These are phyloP conservation scores for Neopipo cinnamomea DNA, from an alignment of 2,113 vertebrate species.

Conservation along the genomic window DNA sequence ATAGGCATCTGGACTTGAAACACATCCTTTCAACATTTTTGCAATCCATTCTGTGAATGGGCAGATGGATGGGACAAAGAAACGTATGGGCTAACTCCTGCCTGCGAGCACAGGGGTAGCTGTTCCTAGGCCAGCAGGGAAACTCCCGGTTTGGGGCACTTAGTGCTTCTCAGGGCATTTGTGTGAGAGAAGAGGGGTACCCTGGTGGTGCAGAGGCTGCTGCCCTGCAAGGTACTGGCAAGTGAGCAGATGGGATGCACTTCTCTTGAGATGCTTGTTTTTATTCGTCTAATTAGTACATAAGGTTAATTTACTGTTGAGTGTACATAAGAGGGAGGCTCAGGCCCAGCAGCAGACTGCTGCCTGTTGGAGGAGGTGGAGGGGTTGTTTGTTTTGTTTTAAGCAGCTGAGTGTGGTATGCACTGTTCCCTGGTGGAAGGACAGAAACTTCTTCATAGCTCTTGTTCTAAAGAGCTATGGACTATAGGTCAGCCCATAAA, in stretches of 20 bases:
- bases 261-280: not conserved
- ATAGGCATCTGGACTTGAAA: not conserved
- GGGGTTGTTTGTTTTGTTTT: not conserved
- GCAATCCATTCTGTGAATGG: not conserved
- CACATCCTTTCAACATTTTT: rapidly evolving
- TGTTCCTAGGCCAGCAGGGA: rapidly evolving
- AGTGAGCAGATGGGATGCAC: not conserved
- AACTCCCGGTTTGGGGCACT: rapidly evolving
- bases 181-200: not conserved
- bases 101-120: not conserved
- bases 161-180: not conserved
- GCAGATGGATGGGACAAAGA: not conserved
- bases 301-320: conserved; percentile 16
- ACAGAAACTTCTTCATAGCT: not conserved
- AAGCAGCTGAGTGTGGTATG: not conserved
- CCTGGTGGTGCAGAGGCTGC: not conserved
- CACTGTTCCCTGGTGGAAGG: not conserved
- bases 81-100: not conserved
- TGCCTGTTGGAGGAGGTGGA: not conserved
- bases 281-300: not conserved
- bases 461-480: conserved; percentile 5
- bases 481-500: not conserved
- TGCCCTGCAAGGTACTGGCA: rapidly evolving
- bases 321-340: not conserved
- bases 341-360: not conserved